A percentile compares a stretch with the other conserved stretches of the same genome.
These are phyloP conservation scores for Mobula birostris DNA, from an alignment of 2,113 vertebrate genomes.

Conservation along the genomic window DNA sequence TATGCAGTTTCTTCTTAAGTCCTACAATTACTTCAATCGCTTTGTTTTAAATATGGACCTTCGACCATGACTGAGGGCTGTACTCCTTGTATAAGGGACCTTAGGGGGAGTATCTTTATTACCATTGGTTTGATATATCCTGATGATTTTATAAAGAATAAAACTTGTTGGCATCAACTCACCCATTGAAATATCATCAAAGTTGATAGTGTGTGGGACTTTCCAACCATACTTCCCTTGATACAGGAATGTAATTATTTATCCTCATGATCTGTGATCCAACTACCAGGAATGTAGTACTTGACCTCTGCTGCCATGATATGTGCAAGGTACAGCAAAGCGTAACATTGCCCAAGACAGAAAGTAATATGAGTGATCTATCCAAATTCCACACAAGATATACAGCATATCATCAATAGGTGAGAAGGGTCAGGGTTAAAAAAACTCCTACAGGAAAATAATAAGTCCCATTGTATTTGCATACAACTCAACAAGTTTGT, in stretches of 20 bases:
- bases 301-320: not conserved
- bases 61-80: too few relatives aligned
- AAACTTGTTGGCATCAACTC: not conserved
- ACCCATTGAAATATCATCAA: not conserved
- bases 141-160: not conserved
- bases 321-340: not conserved
- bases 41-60: too few relatives aligned
- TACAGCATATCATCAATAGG: not conserved
- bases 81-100: not conserved
- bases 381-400: not conserved
- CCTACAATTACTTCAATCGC: too few relatives aligned
- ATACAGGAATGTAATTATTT: not conserved
- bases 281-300: not conserved
- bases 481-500: not conserved
- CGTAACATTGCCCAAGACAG: not conserved
- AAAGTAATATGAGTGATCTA: not conserved
- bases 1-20: too few relatives aligned
- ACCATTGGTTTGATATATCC: not conserved
- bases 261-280: not conserved
- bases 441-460: not conserved
- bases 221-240: not conserved
- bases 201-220: not conserved
- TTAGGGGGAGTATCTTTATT: not conserved
- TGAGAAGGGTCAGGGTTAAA: not conserved
- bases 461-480: not conserved